Base-by-base conservation (phyloP, 37 sponge, comb jelly and placozoan genomes). In the Chondrilla cf. caribensis region DNA sequence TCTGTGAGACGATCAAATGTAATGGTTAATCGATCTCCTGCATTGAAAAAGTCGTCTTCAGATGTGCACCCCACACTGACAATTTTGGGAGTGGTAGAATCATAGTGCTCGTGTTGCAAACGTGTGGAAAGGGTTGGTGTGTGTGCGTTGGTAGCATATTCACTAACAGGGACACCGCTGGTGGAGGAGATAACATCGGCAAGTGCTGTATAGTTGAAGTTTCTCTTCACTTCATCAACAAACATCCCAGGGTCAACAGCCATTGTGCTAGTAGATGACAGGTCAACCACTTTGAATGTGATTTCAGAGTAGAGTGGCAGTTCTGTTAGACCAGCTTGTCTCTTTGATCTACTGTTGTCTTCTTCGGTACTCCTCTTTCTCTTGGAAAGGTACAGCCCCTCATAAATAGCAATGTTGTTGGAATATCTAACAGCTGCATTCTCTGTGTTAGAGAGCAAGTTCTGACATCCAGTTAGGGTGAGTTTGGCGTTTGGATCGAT, bases 401-500 rank as follows among this genome's bases (percentile, higher is more conserved):
- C 77, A 54, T 84, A 87, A 0, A 29, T 26, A 0, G 54, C 71
- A 57, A 89, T 82, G 18, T 82, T 71, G n/a, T 78, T 58, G 19
- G 33, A 55, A 57, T 95, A 89, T 29, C 85, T 62, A 17, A 79
- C 57, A 58, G 85, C 68, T 5, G 93, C 93, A 59, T 93, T 70
- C 18, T 51, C 54, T 40, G 91, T 89, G 71, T 90, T 84, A 17
- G 72, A 57, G 67, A 96, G 58, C 4, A 90, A 40, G 47, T 96
- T 91, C 4, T 87, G 85, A 87, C 96, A 96, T 11, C 93, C 88
- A 39, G 77, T 85, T 0, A 96, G 76, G 25, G 31, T 68, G 24
- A 90, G 59, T 19, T 44, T n/a, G 0, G 84, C 78, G 0, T 28
- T 37, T 2, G 58, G 31, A 60, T 77, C 93, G 43, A 96, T 37